Conservation (phyloP, 2,113 vertebrate genomes). For the Indri indri region DNA sequence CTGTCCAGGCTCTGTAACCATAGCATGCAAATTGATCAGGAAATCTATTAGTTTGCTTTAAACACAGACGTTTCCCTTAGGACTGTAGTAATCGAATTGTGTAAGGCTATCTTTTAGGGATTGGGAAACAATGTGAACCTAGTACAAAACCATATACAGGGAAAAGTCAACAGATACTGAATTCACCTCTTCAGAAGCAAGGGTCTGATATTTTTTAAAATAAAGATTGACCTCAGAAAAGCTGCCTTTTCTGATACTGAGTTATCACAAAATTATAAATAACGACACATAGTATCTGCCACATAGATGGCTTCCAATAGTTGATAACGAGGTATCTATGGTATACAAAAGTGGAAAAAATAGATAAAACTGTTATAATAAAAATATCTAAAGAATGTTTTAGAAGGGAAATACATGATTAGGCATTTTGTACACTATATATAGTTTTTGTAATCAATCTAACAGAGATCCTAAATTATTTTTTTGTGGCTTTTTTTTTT, state of each 20-base stretch:
- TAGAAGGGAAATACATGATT: not conserved
- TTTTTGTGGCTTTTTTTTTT: not conserved
- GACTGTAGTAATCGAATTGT: not conserved
- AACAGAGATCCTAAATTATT: not conserved
- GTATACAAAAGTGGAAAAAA: not conserved
- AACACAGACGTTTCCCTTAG: not conserved
- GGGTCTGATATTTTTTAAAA: not conserved
- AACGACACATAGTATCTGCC: not conserved
- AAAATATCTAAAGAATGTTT: not conserved
- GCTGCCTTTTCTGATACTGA: not conserved
- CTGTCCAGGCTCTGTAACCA: not conserved
- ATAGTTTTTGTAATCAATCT: not conserved
- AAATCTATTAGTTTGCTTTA: constrained; percentile 5
- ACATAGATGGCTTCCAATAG: not conserved
- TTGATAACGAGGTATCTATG: not conserved
- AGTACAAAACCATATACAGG: not conserved
- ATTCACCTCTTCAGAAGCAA: not conserved
- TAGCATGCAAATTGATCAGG: not conserved
- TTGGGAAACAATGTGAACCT: not conserved
- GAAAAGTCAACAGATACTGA: not conserved
- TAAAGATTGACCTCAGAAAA: not conserved
- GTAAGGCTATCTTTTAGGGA: not conserved
- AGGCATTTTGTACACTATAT: not conserved
- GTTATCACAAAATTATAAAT: not conserved
- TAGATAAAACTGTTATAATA: not conserved